Base-by-base conservation (phyloP, 2,888 invertebrate genomes). In the Paralinhomoeus sp. region DNA sequence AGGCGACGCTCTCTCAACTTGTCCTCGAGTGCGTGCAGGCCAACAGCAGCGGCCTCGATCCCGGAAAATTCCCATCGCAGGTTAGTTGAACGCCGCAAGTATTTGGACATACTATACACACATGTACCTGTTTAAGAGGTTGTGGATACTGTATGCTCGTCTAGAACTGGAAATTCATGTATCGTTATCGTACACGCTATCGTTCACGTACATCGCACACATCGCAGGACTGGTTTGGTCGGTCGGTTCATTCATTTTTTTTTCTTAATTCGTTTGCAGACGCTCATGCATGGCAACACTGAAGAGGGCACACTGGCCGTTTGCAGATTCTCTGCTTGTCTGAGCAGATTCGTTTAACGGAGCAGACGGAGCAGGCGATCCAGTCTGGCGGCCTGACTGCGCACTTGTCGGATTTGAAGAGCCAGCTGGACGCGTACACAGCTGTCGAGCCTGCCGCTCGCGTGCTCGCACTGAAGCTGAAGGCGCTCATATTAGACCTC, bases 401-500 rank as follows among this genome's bases (percentile, higher is more conserved):
- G 18, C 58, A 64, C 45, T 53, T 61, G 48, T 46, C 42, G 2
- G 62, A 65, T 37, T 56, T 69, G 37, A 57, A 63, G 43, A 50
- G 49, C 12, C 66, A 67, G 51, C 56, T 70, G 35, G 64, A 66
- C 48, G 57, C 62, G 1, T 67, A 68, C 54, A 70, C 68, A 9
- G 62, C 70, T 15, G 72, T 72, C 51, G 63, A 60, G 40, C 53
- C 24, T 42, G 48, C 37, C 35, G 54, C 57, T 27, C 67, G 70
- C 50, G 71, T 79, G 48, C 70, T 78, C 43, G 74, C 79, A 57
- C 69, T 82, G 43, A 97, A 97, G 67, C 71, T 89, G 50, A 83
- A 91, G 62, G 78, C 84, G 13, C 70, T 97, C 42, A 75, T 97
- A 54, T 69, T 93, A 55, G 93, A 97, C 61, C 77, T 83, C 20